Percentiles rank a stretch among this genome's conserved stretches.
Evolutionary conservation across 1,140 invertebrate genomes (phyloP).

Genomic region (Rhagoletis pomonella): DNA sequence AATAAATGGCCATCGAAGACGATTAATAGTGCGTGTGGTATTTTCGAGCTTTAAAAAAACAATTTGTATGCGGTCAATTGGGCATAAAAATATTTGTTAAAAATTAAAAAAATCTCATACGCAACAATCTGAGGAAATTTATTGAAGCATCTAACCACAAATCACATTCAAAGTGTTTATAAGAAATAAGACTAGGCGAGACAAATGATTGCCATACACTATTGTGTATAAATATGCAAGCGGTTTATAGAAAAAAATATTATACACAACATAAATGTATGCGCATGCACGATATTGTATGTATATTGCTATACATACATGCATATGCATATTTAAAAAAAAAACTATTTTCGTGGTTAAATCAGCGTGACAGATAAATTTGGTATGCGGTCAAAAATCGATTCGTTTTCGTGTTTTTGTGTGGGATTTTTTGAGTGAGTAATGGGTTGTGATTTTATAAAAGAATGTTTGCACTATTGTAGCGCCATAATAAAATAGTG

Average conservation of each 20-base stretch:
- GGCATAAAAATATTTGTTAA: background rate
- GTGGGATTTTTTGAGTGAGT: constrained; percentile 10
- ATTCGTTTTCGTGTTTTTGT: background rate
- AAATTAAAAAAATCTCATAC: background rate
- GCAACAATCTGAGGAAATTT: background rate
- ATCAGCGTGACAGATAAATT: background rate
- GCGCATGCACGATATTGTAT: too few species aligned
- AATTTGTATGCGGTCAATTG: background rate
- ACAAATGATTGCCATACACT: background rate
- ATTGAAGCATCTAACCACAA: background rate
- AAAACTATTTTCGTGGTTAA: background rate
- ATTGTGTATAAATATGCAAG: background rate
- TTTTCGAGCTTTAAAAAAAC: too few species aligned
- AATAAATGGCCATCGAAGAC: too few species aligned
- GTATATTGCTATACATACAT: too few species aligned
- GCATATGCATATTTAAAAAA: background rate
- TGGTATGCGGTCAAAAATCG: constrained; percentile 11
- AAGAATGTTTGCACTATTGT: too few species aligned
- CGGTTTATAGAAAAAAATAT: background rate
- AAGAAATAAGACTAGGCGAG: background rate
- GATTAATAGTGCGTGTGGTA: too few species aligned
- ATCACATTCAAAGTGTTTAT: background rate
- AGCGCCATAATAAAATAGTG: too few species aligned
- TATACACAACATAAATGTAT: background rate
- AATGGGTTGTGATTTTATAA: constrained; percentile 8